Percentiles rank a stretch among this genome's conserved stretches.
These are phyloP conservation scores for Saccopteryx bilineata DNA, from an alignment of 2,113 vertebrate species.

Conservation along the genomic window DNA sequence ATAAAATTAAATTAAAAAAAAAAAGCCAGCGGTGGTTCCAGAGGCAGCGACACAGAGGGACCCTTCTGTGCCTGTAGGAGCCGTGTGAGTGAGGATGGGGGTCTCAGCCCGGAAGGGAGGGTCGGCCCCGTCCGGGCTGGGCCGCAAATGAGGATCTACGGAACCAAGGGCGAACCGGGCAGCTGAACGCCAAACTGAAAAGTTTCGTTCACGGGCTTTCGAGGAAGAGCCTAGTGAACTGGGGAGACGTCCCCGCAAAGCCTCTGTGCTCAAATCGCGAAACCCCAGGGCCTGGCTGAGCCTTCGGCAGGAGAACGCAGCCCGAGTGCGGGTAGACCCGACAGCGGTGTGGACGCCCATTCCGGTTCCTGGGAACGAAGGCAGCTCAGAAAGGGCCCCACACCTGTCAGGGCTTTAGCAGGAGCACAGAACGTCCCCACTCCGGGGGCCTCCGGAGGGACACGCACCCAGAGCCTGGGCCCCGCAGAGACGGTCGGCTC, in stretches of 20 bases:
- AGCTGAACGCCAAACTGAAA: not conserved
- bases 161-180: not conserved
- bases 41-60: accelerated
- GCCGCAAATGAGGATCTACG: not conserved
- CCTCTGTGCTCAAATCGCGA: accelerated
- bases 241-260: not conserved
- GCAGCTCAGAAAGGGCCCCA: not conserved
- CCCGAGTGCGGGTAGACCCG: not conserved
- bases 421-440: not conserved
- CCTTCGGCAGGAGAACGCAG: accelerated
- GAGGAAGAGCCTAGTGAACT: not conserved
- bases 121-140: too few relatives aligned
- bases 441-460: accelerated
- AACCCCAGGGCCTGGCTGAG: not conserved
- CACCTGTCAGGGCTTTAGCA: not conserved
- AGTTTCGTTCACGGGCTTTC: not conserved
- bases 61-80: not conserved
- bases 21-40: not conserved
- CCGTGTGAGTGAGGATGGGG: accelerated
- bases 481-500: accelerated
- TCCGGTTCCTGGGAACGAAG: not conserved
- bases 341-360: not conserved
- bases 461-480: accelerated
- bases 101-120: not conserved
- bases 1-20: too few relatives aligned